phyloP scores from a whole-genome alignment of 53 echinoderm and acorn worm genomes.

The Temnopleurus reevesii region DNA sequence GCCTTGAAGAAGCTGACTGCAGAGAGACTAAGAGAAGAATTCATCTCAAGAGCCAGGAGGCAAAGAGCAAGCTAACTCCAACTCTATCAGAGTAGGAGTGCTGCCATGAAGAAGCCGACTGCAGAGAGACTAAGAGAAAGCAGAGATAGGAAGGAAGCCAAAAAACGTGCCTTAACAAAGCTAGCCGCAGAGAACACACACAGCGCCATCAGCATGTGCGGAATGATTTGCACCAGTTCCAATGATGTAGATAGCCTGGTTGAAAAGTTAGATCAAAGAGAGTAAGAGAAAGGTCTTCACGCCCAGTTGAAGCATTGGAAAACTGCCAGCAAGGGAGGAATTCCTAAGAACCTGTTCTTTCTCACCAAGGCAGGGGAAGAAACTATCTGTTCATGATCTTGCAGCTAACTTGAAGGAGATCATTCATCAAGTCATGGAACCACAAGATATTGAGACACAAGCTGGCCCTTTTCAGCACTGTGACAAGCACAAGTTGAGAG shows the following conservation, averaged over 20 bases:
- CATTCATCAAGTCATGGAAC: background rate
- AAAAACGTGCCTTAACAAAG: too few species aligned
- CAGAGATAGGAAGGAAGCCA: background rate
- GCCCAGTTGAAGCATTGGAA: background rate
- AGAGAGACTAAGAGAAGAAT: constrained; percentile 30
- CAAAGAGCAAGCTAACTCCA: constrained; percentile 33
- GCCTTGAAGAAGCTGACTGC: constrained; percentile 4
- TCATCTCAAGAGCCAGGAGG: constrained; percentile 21
- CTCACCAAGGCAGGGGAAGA: constrained; percentile 5
- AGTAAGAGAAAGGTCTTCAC: background rate
- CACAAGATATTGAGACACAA: too few species aligned
- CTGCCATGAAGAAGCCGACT: constrained; percentile 26
- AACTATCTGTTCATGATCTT: background rate
- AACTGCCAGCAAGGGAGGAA: constrained; percentile 20
- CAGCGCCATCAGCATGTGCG: too few species aligned
- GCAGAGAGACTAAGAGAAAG: constrained; percentile 8
- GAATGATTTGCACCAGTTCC: too few species aligned
- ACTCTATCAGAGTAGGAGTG: constrained; percentile 50
- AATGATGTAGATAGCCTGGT: too few species aligned
- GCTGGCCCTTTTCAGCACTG: too few species aligned
- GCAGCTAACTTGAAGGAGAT: background rate
- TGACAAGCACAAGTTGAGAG: too few species aligned
- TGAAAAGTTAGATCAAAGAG: background rate
- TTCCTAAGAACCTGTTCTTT: background rate
- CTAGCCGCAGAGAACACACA: too few species aligned